Evolutionary conservation across 2,888 invertebrate genomes (phyloP), one percentile per base, ranked within the genome.

Genomic region (Harpagoxenus sublaevis): DNA sequence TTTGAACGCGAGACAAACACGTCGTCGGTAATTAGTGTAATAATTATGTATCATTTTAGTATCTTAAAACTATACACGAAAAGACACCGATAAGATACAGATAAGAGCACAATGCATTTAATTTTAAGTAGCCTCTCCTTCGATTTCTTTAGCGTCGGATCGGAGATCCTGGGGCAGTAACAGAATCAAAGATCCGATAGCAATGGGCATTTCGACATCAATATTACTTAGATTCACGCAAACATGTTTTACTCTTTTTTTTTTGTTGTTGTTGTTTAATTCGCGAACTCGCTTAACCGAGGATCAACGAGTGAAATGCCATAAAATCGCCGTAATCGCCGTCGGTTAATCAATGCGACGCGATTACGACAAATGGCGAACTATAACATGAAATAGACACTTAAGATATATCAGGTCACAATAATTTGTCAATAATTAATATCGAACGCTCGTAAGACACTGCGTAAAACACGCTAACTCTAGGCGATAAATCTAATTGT

Each of bases 101-200:
- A 55, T 79, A 84, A 55, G 70, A 66, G 66, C 60, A 53, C 35
- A 42, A 62, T 53, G 45, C 42, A 31, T 55, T n/a, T 28, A 68
- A 57, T 28, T 28, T 75, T 31, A 70, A 71, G 10, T 70, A 31
- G 15, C 73, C n/a, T 81, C 57, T 31, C 42, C 51, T 62, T 55
- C 42, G 15, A 51, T n/a, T 74, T 65, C 70, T 65, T 42, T 62
- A 73, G 12, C 31, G 23, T 53, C 84, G 87, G 86, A 75, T 91
- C 92, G 88, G 84, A 39, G 87, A 86, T 88, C 90, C 92, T 90
- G 93, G 94, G 94, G 94, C 94, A 94, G 94, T 92, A 70, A 81
- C 92, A 91, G 92, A 90, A 90, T 86, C 90, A 74, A 89, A 89
- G 90, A 81, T 71, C 88, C 83, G 51, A 23, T 10, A 31, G 10